Evolutionary conservation across 2,113 vertebrate species (phyloP), one percentile per base, ranked within the genome.

Genomic region (Rhea americana): DNA sequence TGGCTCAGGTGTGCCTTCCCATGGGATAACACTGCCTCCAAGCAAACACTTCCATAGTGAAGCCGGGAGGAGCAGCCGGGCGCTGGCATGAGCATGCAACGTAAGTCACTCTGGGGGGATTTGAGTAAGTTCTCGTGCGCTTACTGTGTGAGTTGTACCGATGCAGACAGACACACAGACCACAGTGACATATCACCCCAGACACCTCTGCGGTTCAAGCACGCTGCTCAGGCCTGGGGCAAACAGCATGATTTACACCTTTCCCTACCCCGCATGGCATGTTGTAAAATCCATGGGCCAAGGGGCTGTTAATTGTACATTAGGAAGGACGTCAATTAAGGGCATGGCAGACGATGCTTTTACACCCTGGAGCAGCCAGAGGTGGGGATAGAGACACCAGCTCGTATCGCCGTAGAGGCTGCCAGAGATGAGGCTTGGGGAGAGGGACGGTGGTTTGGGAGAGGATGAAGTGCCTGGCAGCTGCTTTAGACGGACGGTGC

Each of bases 391-490:
- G 58, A 90, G 53, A 12, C 58, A 13, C 39, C 43, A 58, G 19
- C 30, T 62, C 24, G 0, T 32, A 16, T 35, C 0, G 0, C 73
- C n/a, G 62, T 4, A 45, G 26, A 81, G 13, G 30, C 13, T 63
- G n/a, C 43, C 9, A 0, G 5, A 37, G 32, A 48, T 5, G 48
- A 61, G 35, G 13, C 45, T 26, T 61, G 55, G 61, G 37, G 39
- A 65, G 73, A 43, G 11, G 59, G 28, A 5, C 8, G 51, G 13
- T 24, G 51, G 20, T 67, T 63, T 92, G 39, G 87, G 56, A 90
- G 55, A 10, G 22, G 51, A 22, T 39, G 25, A 84, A 11, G 13
- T 55, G 83, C 6, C 5, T 0, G 1, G 70, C 43, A 63, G 35
- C 41, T 50, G 2, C 22, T 24, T 41, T 39, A 8, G 1, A 7